phyloP scores from a whole-genome alignment of 2,113 vertebrate genomes.

The Mobula birostris region DNA sequence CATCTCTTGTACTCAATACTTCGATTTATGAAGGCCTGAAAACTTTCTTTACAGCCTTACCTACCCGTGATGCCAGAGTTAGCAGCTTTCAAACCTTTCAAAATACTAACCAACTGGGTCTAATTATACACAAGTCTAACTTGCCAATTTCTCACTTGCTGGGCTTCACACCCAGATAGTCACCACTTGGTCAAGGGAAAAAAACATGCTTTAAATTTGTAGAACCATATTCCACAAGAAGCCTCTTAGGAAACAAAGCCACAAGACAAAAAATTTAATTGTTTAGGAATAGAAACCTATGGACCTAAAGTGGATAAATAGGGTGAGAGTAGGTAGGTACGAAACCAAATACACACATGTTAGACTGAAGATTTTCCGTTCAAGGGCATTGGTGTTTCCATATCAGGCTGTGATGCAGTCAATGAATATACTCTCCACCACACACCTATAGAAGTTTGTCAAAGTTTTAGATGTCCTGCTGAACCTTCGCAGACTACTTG shows the following conservation, averaged over 20 bases:
- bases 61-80: neutral
- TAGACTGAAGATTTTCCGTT: neutral
- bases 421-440: too few relatives aligned
- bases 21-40: too few relatives aligned
- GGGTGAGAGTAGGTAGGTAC: neutral
- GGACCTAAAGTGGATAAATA: neutral
- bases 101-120: neutral
- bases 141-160: neutral
- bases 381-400: too few relatives aligned
- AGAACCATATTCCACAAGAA: neutral
- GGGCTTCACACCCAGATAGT: neutral
- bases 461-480: too few relatives aligned
- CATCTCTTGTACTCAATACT: too few relatives aligned
- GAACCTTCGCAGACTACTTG: too few relatives aligned
- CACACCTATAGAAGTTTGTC: too few relatives aligned
- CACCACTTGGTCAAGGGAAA: neutral
- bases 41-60: too few relatives aligned
- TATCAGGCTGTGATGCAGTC: too few relatives aligned
- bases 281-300: too few relatives aligned
- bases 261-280: neutral
- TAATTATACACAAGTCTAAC: neutral
- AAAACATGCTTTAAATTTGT: neutral
- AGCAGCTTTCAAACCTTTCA: neutral
- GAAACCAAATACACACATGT: neutral
- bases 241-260: neutral